These are phyloP conservation scores for Cerastis rubricosa DNA, from an alignment of 2,888 invertebrate species.

Conservation along the genomic window DNA sequence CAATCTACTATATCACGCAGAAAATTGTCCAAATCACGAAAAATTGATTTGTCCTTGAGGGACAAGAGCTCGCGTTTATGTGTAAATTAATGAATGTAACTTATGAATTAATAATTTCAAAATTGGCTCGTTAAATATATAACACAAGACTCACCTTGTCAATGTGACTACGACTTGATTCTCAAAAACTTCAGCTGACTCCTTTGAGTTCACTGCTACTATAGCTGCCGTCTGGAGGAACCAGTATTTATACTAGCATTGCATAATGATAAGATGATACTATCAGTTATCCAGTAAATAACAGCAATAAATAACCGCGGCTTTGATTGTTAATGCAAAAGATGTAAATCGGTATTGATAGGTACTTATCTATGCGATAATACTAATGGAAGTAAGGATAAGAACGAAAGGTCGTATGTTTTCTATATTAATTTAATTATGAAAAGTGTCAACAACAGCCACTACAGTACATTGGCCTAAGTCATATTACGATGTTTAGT, in stretches of 20 bases:
- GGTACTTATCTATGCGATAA: background rate
- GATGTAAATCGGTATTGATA: background rate
- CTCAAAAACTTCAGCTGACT: conserved; percentile 2
- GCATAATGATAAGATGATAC: background rate
- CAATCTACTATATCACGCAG: too few species aligned
- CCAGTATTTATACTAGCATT: conserved; percentile 20
- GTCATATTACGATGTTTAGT: background rate
- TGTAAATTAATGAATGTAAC: too few species aligned
- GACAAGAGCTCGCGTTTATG: too few species aligned
- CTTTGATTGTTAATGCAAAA: background rate
- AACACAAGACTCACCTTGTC: conserved; percentile 9
- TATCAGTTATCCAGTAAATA: background rate
- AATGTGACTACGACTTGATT: background rate
- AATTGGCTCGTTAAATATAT: too few species aligned
- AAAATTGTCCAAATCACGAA: too few species aligned
- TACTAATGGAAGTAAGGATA: background rate
- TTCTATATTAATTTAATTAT: background rate
- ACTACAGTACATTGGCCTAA: background rate
- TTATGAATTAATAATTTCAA: too few species aligned
- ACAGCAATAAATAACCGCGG: background rate
- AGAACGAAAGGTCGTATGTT: background rate
- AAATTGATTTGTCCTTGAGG: too few species aligned
- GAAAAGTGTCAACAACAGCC: background rate
- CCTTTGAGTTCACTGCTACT: background rate
- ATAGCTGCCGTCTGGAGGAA: background rate